Percentiles rank a stretch among this genome's conserved stretches.
These are phyloP conservation scores for Penelope pileata DNA, from an alignment of 2,113 vertebrate species.

Conservation along the genomic window DNA sequence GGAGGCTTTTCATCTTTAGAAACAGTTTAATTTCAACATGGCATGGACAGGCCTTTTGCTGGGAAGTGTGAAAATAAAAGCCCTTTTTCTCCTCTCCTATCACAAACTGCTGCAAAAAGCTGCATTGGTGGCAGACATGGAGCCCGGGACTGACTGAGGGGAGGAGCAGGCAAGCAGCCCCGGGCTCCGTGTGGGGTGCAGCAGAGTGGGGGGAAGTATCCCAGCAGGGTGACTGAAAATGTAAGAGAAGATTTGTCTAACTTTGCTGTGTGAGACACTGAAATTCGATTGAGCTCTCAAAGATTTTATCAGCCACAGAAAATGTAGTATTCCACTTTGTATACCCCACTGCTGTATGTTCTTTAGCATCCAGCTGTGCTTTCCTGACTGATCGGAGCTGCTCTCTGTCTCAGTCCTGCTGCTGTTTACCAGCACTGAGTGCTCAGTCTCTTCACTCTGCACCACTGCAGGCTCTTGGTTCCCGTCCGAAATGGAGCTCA, in stretches of 20 bases:
- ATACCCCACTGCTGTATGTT: accelerated
- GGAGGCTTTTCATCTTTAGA: constrained; percentile 1
- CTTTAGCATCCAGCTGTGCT: not conserved
- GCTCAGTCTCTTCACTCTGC: not conserved
- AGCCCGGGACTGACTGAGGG: not conserved
- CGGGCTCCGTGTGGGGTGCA: not conserved
- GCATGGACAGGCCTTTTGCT: not conserved
- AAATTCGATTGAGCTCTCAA: accelerated
- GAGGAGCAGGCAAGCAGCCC: not conserved
- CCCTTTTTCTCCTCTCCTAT: not conserved
- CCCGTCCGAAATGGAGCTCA: not conserved
- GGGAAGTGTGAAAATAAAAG: not conserved
- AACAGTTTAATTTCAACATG: not conserved
- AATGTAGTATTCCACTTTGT: accelerated
- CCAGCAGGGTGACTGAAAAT: not conserved
- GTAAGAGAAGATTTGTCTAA: not conserved
- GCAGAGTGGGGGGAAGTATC: not conserved
- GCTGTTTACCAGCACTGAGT: not conserved
- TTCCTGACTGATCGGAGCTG: not conserved
- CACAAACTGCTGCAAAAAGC: not conserved
- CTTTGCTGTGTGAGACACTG: not conserved
- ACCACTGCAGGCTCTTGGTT: not conserved
- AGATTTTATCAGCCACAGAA: not conserved
- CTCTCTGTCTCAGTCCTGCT: not conserved
- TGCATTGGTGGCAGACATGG: not conserved